phyloP scores from a whole-genome alignment of 2,888 invertebrate species.

The Pheosia tremula region DNA sequence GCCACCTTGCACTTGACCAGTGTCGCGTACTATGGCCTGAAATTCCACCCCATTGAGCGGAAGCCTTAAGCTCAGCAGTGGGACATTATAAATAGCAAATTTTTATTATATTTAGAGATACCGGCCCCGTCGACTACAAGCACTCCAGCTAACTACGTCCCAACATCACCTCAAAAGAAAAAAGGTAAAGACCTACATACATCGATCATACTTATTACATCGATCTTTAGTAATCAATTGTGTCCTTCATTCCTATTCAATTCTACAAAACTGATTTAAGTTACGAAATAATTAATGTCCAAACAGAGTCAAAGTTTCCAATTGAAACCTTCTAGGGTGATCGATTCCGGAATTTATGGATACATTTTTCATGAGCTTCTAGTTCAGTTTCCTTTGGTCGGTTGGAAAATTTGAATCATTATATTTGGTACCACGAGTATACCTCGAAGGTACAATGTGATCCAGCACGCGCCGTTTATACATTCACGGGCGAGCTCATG shows the following conservation, averaged over 20 bases:
- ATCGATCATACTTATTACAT: slow-evolving; percentile 17
- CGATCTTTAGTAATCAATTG: slow-evolving; percentile 15
- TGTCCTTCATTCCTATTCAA: slow-evolving; percentile 25
- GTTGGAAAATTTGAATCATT: slow-evolving; percentile 33
- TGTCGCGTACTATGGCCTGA: too few species aligned
- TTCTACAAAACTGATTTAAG: slow-evolving; percentile 33
- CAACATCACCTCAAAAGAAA: slow-evolving; percentile 85
- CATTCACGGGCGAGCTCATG: slow-evolving; percentile 60
- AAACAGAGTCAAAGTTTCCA: slow-evolving; percentile 48
- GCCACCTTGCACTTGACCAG: too few species aligned
- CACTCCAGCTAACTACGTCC: slow-evolving; percentile 81
- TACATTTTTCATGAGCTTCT: slow-evolving; percentile 64
- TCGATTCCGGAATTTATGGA: slow-evolving; percentile 47
- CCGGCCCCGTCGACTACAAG: slow-evolving; percentile 92
- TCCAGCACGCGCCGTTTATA: slow-evolving; percentile 64
- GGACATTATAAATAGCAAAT: too few species aligned
- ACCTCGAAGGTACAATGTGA: slow-evolving; percentile 48
- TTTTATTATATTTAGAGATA: slow-evolving; percentile 86
- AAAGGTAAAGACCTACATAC: slow-evolving; percentile 85
- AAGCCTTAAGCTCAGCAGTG: too few species aligned
- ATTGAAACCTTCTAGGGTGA: slow-evolving; percentile 53
- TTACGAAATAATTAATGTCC: slow-evolving; percentile 54
- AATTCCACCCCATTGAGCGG: too few species aligned
- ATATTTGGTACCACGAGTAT: slow-evolving; percentile 54
- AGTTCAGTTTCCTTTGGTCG: slow-evolving; percentile 42